Evolutionary conservation across 2,797 vertebrate genomes (phyloP), one percentile per base, ranked within the genome.

Genomic region (Coregonus sp.): DNA sequence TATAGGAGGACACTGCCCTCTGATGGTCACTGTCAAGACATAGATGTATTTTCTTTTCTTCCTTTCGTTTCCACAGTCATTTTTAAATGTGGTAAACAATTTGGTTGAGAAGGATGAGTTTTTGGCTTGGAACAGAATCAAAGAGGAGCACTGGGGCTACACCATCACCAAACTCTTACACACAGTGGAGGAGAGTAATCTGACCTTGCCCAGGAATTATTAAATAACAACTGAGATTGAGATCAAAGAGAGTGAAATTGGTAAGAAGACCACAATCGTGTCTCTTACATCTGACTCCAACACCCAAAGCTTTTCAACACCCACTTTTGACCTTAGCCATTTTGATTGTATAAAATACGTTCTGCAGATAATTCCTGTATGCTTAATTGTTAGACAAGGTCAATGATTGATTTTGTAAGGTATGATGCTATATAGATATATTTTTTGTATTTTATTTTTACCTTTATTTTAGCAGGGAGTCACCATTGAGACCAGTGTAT

Each of bases 161-260:
- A 96, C 94, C 77, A 91, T 98, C 87, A 98, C 96, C 33, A 98
- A 97, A 88, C 92, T 99, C 87, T 91, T 99, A 16, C 96, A 98
- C 63, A 86, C 92, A 1, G 91, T 94, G 0, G 97, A 99, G 79
- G 91, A 95, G 83, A 92, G 92, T 0, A 91, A 88, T 0, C 91
- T 98, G 85, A 80, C 86, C 31, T 75, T 98, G 87, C 95, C 95
- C 18, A 90, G 89, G 79, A 91, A 89, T 87, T 95, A 95, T 92
- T 94, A 90, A 92, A 95, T 86, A 81, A 91, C 91, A 29, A 91
- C 93, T 70, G 93, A 96, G 85, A 86, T 98, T 73, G 88, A 96
- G 81, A 93, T 95, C 78, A 95, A 95, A 86, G 92, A 94, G 51
- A 92, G 91, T 9, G 94, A 97, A 75, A 86, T 98, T 89, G 97